These are phyloP conservation scores for Tetramorium simillimum DNA, from an alignment of 1,140 invertebrate genomes.

Conservation along the genomic window DNA sequence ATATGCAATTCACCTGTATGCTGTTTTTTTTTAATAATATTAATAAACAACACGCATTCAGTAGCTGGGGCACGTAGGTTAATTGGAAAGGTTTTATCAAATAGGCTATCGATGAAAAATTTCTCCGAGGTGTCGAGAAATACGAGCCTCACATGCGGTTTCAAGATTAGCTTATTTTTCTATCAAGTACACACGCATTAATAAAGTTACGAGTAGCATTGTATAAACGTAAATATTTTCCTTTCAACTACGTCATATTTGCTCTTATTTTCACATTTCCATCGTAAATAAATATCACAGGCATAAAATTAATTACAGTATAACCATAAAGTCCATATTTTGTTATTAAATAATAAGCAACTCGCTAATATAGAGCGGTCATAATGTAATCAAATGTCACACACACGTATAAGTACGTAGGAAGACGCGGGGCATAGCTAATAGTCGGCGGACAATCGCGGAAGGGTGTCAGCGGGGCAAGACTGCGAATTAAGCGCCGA, in stretches of 20 bases:
- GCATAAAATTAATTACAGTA: slow-evolving; percentile 2
- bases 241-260: background rate
- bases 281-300: slow-evolving; percentile 15
- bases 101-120: slow-evolving; percentile 3
- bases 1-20: background rate
- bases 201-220: background rate
- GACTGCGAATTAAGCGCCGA: slow-evolving; percentile 72
- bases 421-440: background rate
- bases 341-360: background rate
- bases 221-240: slow-evolving; percentile 11
- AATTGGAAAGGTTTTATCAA: background rate
- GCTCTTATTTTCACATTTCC: slow-evolving; percentile 27
- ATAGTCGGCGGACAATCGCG: slow-evolving; percentile 48
- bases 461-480: slow-evolving; percentile 74
- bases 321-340: background rate
- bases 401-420: background rate
- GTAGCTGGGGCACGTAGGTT: background rate
- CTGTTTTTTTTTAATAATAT: background rate
- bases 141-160: background rate
- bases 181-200: background rate
- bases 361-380: background rate
- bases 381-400: background rate
- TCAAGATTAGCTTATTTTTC: background rate
- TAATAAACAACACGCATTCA: background rate
- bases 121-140: background rate